A percentile compares a stretch with the other conserved stretches of the same genome.
These are phyloP conservation scores for Hydropotes inermis DNA, from an alignment of 2,113 vertebrate genomes.

Conservation along the genomic window DNA sequence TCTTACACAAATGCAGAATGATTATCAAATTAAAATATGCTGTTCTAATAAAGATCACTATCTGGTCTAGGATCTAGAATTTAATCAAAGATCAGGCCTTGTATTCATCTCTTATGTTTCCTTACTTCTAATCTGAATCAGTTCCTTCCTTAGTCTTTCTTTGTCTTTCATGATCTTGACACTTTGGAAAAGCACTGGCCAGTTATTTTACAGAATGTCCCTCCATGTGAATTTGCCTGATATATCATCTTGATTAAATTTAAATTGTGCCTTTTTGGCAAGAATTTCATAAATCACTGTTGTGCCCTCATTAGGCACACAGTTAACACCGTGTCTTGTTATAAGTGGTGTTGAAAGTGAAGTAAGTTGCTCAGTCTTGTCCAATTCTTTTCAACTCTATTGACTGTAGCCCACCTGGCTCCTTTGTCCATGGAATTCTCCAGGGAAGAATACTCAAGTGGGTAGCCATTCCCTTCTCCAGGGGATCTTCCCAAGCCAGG, in stretches of 20 bases:
- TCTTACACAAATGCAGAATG: background rate
- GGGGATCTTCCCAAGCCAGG: background rate
- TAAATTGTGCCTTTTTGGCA: background rate
- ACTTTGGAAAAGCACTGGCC: background rate
- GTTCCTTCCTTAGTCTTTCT: background rate
- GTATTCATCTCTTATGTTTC: background rate
- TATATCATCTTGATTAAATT: background rate
- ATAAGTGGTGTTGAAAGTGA: background rate
- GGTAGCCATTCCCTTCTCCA: background rate
- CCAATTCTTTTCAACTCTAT: background rate
- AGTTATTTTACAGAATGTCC: background rate
- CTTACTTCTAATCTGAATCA: background rate
- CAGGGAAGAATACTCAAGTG: background rate
- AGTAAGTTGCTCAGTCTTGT: background rate
- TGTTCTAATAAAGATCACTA: background rate
- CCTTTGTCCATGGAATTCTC: background rate
- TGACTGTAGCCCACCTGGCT: background rate
- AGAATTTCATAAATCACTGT: background rate
- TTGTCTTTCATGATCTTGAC: background rate
- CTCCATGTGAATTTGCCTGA: background rate
- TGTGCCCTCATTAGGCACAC: background rate
- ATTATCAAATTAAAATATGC: background rate
- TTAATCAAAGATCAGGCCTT: too few relatives aligned
- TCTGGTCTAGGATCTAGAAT: background rate
- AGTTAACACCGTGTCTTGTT: accelerated